Conservation (phyloP, 2,797 vertebrate genomes). For the Cuniculus paca region DNA sequence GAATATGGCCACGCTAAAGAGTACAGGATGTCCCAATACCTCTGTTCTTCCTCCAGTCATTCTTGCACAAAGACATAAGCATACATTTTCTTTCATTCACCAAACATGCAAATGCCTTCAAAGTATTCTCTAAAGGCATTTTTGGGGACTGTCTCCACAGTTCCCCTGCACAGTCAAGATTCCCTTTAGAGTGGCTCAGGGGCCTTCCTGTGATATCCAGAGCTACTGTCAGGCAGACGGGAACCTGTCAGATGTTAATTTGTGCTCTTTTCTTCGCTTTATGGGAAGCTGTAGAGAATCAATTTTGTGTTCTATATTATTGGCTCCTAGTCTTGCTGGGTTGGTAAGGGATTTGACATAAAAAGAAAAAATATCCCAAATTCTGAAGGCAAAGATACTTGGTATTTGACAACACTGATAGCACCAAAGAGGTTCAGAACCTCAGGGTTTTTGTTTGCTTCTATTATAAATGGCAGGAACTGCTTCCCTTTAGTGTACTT, state of each 20-base stretch:
- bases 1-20: not conserved
- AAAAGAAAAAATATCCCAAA: not conserved
- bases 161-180: not conserved
- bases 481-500: not conserved
- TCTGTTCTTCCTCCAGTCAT: not conserved
- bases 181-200: not conserved
- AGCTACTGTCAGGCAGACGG: not conserved
- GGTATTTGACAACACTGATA: not conserved
- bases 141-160: not conserved
- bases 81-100: not conserved
- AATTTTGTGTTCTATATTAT: not conserved
- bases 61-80: not conserved
- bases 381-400: not conserved
- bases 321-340: not conserved
- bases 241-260: not conserved
- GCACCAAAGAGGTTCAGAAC: not conserved
- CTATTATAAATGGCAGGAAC: not conserved
- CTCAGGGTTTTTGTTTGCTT: not conserved
- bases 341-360: not conserved
- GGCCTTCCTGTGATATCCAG: no score
- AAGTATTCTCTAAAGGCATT: not conserved
- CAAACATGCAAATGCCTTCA: not conserved
- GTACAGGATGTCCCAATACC: no score
- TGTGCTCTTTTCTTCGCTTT: not conserved
- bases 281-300: not conserved